Evolutionary conservation across 1,140 invertebrate genomes (phyloP).

Genomic region (Heliothis virescens): DNA sequence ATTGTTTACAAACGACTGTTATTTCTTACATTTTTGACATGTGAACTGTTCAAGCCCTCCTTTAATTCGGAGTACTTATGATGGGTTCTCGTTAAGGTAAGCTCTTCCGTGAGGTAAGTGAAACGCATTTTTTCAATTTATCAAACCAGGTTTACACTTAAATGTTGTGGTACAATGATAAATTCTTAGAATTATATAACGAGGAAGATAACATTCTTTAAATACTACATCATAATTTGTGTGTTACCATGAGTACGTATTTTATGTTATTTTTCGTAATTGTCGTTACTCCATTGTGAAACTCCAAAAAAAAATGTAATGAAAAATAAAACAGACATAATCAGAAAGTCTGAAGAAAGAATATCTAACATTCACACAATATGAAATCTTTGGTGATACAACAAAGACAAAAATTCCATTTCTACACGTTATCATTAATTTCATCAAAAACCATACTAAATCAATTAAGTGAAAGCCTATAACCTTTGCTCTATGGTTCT

Average conservation of each 20-base stretch:
- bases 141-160: not conserved
- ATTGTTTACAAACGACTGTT: conserved; percentile 62
- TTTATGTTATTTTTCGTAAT: no score
- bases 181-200: not conserved
- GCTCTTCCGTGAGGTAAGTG: conserved; percentile 18
- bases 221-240: no score
- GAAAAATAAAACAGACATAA: no score
- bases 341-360: no score
- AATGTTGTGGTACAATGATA: not conserved
- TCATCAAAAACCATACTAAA: conserved; percentile 17
- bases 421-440: not conserved
- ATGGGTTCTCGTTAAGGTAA: conserved; percentile 40
- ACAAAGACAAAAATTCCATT: no score
- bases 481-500: conserved; percentile 22
- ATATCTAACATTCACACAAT: no score
- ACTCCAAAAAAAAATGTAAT: not conserved
- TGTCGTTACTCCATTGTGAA: no score
- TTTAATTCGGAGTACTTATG: conserved; percentile 36
- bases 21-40: conserved; percentile 60
- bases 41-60: conserved; percentile 45
- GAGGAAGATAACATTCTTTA: not conserved
- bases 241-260: no score
- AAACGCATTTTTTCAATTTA: conserved; percentile 30
- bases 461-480: conserved; percentile 19
- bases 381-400: no score